A percentile compares a stretch with the other conserved stretches of the same genome.
Evolutionary conservation across 2,113 vertebrate genomes (phyloP).

Genomic region (Arvicanthis niloticus): DNA sequence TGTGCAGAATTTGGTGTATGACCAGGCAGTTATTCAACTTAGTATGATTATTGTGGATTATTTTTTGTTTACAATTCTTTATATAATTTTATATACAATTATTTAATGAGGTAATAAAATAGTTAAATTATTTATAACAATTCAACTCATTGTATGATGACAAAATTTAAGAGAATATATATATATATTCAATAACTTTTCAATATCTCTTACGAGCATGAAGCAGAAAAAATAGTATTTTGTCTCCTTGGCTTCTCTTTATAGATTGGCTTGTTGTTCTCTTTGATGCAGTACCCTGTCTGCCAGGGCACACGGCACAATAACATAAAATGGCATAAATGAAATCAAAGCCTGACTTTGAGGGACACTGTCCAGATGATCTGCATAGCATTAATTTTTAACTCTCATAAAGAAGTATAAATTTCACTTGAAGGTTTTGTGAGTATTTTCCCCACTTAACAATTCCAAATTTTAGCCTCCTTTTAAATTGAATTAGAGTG

Average conservation of each 20-base stretch:
- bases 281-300: background rate
- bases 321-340: background rate
- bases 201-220: background rate
- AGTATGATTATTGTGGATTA: no score
- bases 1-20: no score
- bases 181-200: no score
- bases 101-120: no score
- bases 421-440: conserved; percentile 16
- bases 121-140: no score
- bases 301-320: background rate
- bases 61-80: no score
- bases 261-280: background rate
- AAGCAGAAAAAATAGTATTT: background rate
- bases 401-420: background rate
- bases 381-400: background rate
- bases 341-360: background rate
- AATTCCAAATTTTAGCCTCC: background rate
- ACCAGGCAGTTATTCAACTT: no score
- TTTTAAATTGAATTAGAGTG: conserved; percentile 47
- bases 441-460: background rate
- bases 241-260: background rate
- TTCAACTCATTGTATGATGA: no score
- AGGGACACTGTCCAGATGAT: conserved; percentile 21
- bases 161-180: no score
- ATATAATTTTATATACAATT: no score